Evolutionary conservation across 2,888 invertebrate genomes (phyloP), one percentile per base, ranked within the genome.

Genomic region (Myathropa florea): DNA sequence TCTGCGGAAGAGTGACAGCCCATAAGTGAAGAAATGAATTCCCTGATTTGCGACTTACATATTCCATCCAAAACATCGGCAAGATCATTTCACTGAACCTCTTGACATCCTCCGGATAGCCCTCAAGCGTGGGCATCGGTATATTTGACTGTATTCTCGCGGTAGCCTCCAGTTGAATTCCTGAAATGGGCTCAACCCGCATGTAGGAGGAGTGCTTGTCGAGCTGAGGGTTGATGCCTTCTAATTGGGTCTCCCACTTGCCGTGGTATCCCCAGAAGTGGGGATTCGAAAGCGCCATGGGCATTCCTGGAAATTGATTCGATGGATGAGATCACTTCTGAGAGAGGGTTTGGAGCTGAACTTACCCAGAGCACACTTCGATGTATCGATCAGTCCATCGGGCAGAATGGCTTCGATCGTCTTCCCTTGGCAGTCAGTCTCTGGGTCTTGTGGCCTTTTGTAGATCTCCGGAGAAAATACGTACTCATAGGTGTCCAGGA

Each of bases 31-130:
- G 1, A 3, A 14, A 23, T 4, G 3, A 0, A 14, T 23, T 9
- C n/a, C n/a, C n/a, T n/a, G n/a, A n/a, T n/a, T n/a, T n/a, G n/a
- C 4, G 3, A 28, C 87, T 95, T 92, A 96, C 96, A 91, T 95
- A 95, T 94, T 96, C 95, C 4, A 94, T 93, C 96, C 96, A 96
- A 89, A 95, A 95, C 89, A 95, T 92, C 0, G 96, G 96, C 55
- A 96, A 88, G 0, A 94, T 91, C 46, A 93, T 93, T 82, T 94
- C 93, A 28, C 94, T 94, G 83, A 95, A 94, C 84, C 90, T 93
- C 18, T 33, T 68, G 18, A 88, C 53, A 23, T 78, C 65, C 2
- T 64, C 12, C 1, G 83, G 76, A 28, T 68, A 77, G 23, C 92
- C 76, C 60, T 93, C 93, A 26, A 88, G 18, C 0, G 55, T 23